phyloP scores from a whole-genome alignment of 1,140 invertebrate genomes.

The Papilio aristodemus region DNA sequence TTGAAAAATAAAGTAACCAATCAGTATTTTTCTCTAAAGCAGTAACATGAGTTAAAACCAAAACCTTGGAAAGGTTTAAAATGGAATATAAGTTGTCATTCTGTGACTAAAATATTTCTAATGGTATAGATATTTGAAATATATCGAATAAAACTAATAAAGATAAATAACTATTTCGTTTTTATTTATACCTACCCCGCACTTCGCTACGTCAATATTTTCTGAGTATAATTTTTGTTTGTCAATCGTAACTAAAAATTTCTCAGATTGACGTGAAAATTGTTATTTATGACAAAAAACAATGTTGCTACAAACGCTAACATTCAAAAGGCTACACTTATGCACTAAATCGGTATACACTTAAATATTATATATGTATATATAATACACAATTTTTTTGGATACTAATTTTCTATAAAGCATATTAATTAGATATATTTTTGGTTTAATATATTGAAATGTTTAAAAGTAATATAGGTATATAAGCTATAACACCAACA shows the following conservation, averaged over 20 bases:
- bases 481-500: constrained; percentile 2
- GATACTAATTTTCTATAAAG: too few relatives aligned
- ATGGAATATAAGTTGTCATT: constrained; percentile 6
- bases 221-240: too few relatives aligned
- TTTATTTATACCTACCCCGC: neutral
- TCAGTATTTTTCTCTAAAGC: constrained; percentile 5
- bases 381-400: too few relatives aligned
- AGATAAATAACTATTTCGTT: neutral
- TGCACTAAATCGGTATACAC: neutral
- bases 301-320: neutral
- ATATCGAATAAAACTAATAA: constrained; percentile 10
- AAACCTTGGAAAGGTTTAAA: neutral
- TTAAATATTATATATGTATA: too few relatives aligned
- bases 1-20: neutral
- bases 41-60: neutral
- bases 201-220: too few relatives aligned
- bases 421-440: neutral
- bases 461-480: constrained; percentile 1
- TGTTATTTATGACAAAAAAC: too few relatives aligned
- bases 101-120: neutral
- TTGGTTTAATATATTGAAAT: neutral
- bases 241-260: too few relatives aligned
- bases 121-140: neutral
- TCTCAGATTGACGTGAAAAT: too few relatives aligned
- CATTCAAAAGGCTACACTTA: neutral